Evolutionary conservation across 1,140 invertebrate genomes (phyloP), one percentile per base, ranked within the genome.

Genomic region (Tribolium madens): DNA sequence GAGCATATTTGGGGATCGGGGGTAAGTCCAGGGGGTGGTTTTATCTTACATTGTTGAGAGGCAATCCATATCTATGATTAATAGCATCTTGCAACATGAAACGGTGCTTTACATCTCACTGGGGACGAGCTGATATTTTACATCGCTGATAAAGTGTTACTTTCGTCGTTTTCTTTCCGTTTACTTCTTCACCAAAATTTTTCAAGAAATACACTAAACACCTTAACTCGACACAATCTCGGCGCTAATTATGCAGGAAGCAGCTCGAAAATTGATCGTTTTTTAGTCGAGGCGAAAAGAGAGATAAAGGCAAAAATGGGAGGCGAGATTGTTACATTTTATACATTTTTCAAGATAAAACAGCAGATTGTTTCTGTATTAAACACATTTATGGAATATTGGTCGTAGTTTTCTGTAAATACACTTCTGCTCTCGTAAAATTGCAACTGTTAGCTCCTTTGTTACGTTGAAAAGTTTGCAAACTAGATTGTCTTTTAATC

Each of bases 11-110:
- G 10, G 26, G 9, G 9, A 15, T 52, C 21, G n/a, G n/a, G n/a
- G n/a, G n/a, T n/a, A n/a, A 36, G 42, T 36, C 47, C 18, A 26
- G 73, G 14, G 26, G 26, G 31, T 50, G 73, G 68, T 47, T 46
- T 74, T 64, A 76, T 79, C 75, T 73, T 73, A 71, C 57, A 68
- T 69, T 77, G 75, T 72, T 74, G 75, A 77, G 78, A 75, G 71
- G 78, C 71, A 76, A 79, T 79, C 78, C 75, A 79, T 79, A 77
- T 77, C 53, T 71, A 50, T 79, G 78, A 79, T 79, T 79, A 75
- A 77, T 79, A 70, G 72, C 64, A 15, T 33, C 21, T 21, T 33
- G 76, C 52, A 71, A 79, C 75, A 79, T 69, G 71, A 72, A 77
- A 79, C 68, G 72, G 64, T 78, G 78, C 78, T 79, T 78, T 78